A percentile compares a stretch with the other conserved stretches of the same genome.
phyloP scores from a whole-genome alignment of 1,140 invertebrate species.

The Reticulitermes speratus region DNA sequence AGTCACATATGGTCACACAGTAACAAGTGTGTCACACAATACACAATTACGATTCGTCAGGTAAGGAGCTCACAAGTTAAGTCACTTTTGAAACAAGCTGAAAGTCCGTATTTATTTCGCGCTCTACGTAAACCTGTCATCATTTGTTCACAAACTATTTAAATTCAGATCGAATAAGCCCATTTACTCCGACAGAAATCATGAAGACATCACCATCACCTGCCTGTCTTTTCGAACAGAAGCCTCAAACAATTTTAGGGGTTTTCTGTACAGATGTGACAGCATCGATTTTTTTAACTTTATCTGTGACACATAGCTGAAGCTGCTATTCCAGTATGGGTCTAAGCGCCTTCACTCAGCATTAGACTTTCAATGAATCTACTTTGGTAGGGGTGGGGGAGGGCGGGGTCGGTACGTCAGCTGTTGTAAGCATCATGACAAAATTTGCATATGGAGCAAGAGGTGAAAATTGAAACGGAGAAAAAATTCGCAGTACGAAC shows the following conservation, averaged over 20 bases:
- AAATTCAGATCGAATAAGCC: too few species aligned
- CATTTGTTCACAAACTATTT: too few species aligned
- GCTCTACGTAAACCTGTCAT: too few species aligned
- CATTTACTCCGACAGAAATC: too few species aligned
- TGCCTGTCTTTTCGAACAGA: too few species aligned
- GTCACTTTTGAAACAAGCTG: too few species aligned
- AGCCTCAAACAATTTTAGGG: background rate
- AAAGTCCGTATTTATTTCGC: too few species aligned
- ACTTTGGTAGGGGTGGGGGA: background rate
- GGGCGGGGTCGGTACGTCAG: background rate
- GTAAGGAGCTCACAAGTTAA: too few species aligned
- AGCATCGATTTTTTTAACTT: background rate
- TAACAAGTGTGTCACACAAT: too few species aligned
- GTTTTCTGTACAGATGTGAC: background rate
- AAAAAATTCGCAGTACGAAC: background rate
- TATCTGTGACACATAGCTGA: background rate
- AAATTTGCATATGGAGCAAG: conserved; percentile 12
- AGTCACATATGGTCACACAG: too few species aligned
- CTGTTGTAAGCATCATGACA: background rate
- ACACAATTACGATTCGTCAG: too few species aligned
- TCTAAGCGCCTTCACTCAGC: background rate
- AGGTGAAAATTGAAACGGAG: background rate
- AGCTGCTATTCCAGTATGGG: background rate
- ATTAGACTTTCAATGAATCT: conserved; percentile 6
- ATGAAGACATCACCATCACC: too few species aligned